Percentiles rank a stretch among this genome's conserved stretches.
Evolutionary conservation across 2,888 invertebrate species (phyloP).

Genomic region (Trimorus sp.): DNA sequence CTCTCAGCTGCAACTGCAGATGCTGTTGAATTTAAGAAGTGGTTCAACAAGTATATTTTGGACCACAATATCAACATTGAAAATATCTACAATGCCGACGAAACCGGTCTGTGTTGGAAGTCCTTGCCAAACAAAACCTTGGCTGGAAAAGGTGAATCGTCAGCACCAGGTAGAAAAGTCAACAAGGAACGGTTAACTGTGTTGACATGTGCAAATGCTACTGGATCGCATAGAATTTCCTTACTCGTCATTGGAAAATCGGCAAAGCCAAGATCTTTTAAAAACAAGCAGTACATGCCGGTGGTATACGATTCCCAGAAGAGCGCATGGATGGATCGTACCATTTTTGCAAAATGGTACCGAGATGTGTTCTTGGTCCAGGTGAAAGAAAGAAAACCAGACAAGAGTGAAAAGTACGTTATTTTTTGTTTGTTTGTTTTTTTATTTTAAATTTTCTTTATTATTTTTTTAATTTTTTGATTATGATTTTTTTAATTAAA

Average conservation of each 20-base stretch:
- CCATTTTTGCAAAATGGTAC: not conserved
- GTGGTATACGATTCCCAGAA: no score
- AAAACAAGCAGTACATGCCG: conserved; percentile 1
- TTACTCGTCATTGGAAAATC: not conserved
- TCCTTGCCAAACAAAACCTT: not conserved
- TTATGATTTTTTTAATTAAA: not conserved
- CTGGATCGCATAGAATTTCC: not conserved
- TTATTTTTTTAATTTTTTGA: not conserved
- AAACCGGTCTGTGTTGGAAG: not conserved
- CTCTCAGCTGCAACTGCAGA: not conserved
- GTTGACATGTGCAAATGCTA: not conserved
- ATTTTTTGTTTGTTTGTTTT: no score
- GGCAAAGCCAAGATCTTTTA: not conserved
- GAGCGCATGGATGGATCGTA: not conserved
- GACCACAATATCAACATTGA: not conserved
- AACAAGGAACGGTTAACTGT: not conserved
- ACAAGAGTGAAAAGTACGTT: not conserved
- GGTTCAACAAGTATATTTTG: not conserved
- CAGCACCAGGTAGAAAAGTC: not conserved
- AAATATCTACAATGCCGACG: not conserved
- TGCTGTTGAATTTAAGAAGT: not conserved
- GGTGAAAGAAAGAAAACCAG: conserved; percentile 9
- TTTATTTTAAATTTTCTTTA: no score
- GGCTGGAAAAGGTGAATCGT: not conserved
- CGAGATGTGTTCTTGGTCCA: no score